Conservation (phyloP, 2,888 invertebrate genomes). For the Drepana falcataria region DNA sequence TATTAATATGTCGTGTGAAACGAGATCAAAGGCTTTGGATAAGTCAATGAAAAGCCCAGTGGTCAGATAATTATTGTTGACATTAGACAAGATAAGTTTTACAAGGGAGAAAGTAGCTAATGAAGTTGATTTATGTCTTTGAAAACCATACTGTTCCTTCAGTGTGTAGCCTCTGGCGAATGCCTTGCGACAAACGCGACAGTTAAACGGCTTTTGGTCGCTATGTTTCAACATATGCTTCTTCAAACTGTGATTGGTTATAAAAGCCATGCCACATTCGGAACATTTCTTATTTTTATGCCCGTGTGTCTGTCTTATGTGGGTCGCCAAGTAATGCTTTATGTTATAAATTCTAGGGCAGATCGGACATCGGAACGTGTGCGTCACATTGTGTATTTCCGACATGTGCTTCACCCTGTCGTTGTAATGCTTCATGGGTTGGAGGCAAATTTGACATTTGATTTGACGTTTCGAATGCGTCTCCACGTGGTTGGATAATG, state of each 20-base stretch:
- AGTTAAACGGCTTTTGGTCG: conserved; percentile 55
- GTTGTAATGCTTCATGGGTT: conserved; percentile 68
- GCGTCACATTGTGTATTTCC: conserved; percentile 54
- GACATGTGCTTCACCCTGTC: conserved; percentile 69
- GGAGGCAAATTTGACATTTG: conserved; percentile 59
- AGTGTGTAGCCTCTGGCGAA: conserved; percentile 45
- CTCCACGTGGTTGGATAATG: conserved; percentile 59
- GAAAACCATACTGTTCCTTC: conserved; percentile 31
- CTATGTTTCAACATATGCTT: conserved; percentile 67
- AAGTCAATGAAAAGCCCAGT: conserved; percentile 4
- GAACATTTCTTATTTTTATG: conserved; percentile 65
- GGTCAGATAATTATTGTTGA: not conserved
- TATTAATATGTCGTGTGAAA: too few species aligned
- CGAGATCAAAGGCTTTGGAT: conserved; percentile 5
- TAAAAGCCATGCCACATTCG: conserved; percentile 70
- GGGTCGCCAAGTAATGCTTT: conserved; percentile 64
- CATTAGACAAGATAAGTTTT: not conserved
- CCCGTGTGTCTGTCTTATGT: conserved; percentile 63
- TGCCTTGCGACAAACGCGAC: conserved; percentile 51
- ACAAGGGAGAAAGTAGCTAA: conserved; percentile 4
- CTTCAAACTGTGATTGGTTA: conserved; percentile 64
- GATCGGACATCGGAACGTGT: conserved; percentile 56
- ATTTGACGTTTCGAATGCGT: conserved; percentile 55
- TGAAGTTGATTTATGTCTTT: conserved; percentile 3
- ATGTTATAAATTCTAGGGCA: conserved; percentile 57